Conservation (phyloP, 2,113 vertebrate genomes). For the Eolophus roseicapilla region DNA sequence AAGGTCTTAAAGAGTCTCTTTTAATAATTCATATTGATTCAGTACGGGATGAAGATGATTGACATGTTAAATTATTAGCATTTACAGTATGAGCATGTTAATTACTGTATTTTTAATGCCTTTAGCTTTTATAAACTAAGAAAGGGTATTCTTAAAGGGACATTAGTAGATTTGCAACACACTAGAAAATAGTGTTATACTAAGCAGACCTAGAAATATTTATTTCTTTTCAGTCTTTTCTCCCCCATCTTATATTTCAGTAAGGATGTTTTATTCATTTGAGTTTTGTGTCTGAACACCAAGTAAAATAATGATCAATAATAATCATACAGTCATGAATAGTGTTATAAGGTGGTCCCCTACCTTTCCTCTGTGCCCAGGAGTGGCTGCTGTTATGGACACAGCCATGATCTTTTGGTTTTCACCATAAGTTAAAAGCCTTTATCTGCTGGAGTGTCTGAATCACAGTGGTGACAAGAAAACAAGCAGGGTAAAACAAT, state of each 20-base stretch:
- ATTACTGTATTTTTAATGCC: conserved; percentile 54
- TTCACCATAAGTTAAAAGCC: neutral
- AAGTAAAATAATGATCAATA: neutral
- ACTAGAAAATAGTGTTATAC: neutral
- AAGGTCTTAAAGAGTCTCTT: conserved; percentile 37
- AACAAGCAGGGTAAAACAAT: neutral
- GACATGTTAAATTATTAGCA: conserved; percentile 59
- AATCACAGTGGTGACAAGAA: neutral
- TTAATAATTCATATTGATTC: conserved; percentile 69
- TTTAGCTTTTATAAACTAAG: conserved; percentile 26
- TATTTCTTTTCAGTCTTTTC: neutral
- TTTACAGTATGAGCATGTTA: conserved; percentile 51
- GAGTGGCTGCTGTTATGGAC: rapidly evolving
- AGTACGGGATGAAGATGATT: conserved; percentile 39
- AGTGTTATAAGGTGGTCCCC: neutral
- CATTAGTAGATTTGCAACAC: neutral
- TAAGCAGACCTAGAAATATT: neutral
- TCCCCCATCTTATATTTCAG: neutral
- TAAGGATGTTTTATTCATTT: neutral
- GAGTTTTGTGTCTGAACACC: neutral
- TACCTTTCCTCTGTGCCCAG: rapidly evolving
- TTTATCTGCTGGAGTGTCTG: neutral
- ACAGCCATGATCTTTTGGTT: neutral
- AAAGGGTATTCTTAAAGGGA: conserved; percentile 1
- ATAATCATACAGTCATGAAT: neutral